Conservation (phyloP, 2,797 vertebrate genomes). For the Heteromormyrus szaboi region DNA sequence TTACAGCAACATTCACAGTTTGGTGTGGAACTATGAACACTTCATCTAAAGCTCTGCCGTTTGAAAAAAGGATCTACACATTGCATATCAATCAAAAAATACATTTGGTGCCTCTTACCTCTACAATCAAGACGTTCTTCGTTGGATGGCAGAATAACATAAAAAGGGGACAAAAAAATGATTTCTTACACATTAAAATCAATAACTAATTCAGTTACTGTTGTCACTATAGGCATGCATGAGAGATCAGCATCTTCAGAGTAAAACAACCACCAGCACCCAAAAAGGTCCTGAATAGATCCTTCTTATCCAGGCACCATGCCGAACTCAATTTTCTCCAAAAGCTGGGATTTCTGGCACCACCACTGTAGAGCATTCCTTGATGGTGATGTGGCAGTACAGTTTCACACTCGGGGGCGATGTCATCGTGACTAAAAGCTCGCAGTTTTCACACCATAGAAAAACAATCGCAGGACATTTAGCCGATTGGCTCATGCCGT, state of each 20-base stretch:
- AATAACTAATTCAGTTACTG: neutral
- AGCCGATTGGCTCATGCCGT: neutral
- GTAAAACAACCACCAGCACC: neutral
- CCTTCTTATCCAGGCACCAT: neutral
- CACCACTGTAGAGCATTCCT: neutral
- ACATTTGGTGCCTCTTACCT: conserved; percentile 32
- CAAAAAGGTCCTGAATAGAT: too few species aligned
- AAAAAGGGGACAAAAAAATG: conserved; percentile 2
- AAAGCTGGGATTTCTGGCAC: neutral
- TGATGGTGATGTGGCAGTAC: neutral
- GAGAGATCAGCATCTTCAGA: neutral
- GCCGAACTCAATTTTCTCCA: neutral
- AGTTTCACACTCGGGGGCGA: neutral
- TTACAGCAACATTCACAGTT: neutral
- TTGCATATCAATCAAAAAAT: neutral
- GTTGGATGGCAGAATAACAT: conserved; percentile 16
- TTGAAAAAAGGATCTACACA: neutral
- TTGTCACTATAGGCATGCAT: neutral
- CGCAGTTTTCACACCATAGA: neutral
- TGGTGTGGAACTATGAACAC: neutral
- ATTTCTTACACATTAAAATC: neutral
- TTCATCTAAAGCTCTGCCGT: neutral
- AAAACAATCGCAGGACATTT: neutral
- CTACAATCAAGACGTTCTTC: conserved; percentile 45
- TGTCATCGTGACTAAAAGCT: neutral